Evolutionary conservation across 2,113 vertebrate genomes (phyloP), one percentile per base, ranked within the genome.

Genomic region (Halcyon senegalensis): DNA sequence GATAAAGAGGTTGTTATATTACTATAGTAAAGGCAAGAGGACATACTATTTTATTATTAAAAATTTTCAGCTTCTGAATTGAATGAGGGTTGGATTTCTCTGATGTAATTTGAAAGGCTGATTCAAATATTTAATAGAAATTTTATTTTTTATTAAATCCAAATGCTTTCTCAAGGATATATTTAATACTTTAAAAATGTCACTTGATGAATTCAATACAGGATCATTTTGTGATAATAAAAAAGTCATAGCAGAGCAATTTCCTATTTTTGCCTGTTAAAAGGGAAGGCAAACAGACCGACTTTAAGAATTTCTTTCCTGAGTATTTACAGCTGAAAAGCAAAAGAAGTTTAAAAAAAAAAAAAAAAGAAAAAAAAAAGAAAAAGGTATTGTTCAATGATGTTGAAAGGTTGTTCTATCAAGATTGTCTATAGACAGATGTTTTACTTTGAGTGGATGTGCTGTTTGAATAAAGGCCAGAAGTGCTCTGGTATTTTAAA

Each of bases 381-480:
- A 19, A 80, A 67, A 53, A 10, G 1, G 3, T 30, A 44, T 37
- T 63, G 3, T 58, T 48, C 31, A 5, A 44, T 75, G n/a, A 23
- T 11, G 5, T 28, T 85, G 63, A 90, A 95, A 82, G 39, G 39
- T 13, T 44, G 18, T 33, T 43, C 55, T 55, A 5, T 86, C 64
- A 75, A 8, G 11, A 44, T n/a, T 64, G 15, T 56, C 60, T 73
- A 18, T 5, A 84, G 30, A 16, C 13, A 55, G 63, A 21, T 58
- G 20, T 80, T 91, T 91, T 24, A 73, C 41, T 88, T 43, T 35
- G 27, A 81, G 53, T 90, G 72, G 86, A 83, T 96, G 92, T 95
- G 17, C 39, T 80, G 8, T 28, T 93, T 92, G 63, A 88, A 95
- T 77, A 84, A 70, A 83, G 59, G 30, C 66, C 62, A 92, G 55